Percentiles rank a stretch among this genome's conserved stretches.
Conservation (phyloP, 2,888 invertebrate species). For the Saturnia pavonia region DNA sequence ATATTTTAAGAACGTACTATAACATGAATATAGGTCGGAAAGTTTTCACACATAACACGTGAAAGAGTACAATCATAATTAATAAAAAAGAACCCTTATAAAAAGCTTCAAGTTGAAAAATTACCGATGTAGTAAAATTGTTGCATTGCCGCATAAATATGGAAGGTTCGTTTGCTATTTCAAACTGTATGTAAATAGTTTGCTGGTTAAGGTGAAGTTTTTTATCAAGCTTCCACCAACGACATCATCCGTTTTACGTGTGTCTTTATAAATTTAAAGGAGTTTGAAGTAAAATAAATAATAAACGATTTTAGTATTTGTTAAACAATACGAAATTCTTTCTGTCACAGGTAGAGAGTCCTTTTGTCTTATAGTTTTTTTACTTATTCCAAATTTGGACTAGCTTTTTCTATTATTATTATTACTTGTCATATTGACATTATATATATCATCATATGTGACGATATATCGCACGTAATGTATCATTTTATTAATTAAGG, state of each 20-base stretch:
- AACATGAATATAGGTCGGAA: neutral
- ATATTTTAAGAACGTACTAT: neutral
- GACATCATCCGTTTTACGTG: neutral
- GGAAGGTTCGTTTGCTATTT: constrained; percentile 10
- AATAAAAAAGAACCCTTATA: neutral
- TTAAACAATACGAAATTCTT: neutral
- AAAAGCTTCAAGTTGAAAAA: neutral
- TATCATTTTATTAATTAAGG: no score
- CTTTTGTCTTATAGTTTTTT: no score
- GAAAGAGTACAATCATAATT: neutral
- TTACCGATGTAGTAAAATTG: constrained; percentile 14
- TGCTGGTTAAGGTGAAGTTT: constrained; percentile 16
- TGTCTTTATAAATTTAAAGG: neutral
- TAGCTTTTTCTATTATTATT: no score
- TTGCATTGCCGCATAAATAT: constrained; percentile 9
- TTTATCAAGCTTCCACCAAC: neutral
- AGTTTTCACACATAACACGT: neutral
- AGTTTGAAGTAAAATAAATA: no score
- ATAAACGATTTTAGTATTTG: no score
- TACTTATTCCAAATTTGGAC: no score
- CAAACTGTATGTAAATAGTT: constrained; percentile 20
- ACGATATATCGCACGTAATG: no score
- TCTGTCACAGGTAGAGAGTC: no score
- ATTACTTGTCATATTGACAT: no score
- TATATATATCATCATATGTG: no score